Evolutionary conservation across 2,113 vertebrate genomes (phyloP), one percentile per base, ranked within the genome.

Genomic region (Anarhynchus alexandrinus): DNA sequence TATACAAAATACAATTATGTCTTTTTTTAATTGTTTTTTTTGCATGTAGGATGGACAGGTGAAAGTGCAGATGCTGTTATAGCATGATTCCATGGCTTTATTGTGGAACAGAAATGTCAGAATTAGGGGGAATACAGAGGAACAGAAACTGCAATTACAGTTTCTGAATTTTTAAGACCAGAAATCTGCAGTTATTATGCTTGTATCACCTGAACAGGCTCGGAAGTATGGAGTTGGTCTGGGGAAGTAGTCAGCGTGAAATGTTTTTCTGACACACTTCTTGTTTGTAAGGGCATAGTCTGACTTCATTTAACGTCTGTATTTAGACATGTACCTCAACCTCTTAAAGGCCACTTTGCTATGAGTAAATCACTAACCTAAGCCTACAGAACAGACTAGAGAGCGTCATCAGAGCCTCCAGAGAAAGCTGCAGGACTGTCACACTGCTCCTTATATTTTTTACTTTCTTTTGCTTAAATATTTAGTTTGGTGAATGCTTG

Each of bases 51-150:
- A 32, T 51, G 29, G 25, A 26, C 22, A 69, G 8, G 6, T 64
- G 23, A 49, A 87, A 93, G 30, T 38, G 40, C 19, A 81, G 22
- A 14, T 36, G 7, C 3, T 57, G 29, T 34, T 42, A 4, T 0
- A 66, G 30, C 15, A 27, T 36, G 32, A 74, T 17, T 83, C 18
- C 40, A 36, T 16, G 27, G 22, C 19, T 80, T 62, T 52, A 13
- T 0, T 47, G 34, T 77, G 34, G 30, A 62, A 17, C 13, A 47
- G n/a, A 80, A 10, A 5, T 23, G 15, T 52, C 42, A 81, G 67
- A 77, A 62, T 15, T n/a, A 55, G 13, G 8, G 2, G 0, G 0
- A 22, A 62, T 47, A 52, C 20, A 51, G 26, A 81, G 10, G 5
- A 74, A 64, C 3, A 57, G 42, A 90, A 77, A 11, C 5, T 52